Percentiles rank a stretch among this genome's conserved stretches.
Conservation (phyloP, 2,113 vertebrate genomes). For the Nothobranchius furzeri region DNA sequence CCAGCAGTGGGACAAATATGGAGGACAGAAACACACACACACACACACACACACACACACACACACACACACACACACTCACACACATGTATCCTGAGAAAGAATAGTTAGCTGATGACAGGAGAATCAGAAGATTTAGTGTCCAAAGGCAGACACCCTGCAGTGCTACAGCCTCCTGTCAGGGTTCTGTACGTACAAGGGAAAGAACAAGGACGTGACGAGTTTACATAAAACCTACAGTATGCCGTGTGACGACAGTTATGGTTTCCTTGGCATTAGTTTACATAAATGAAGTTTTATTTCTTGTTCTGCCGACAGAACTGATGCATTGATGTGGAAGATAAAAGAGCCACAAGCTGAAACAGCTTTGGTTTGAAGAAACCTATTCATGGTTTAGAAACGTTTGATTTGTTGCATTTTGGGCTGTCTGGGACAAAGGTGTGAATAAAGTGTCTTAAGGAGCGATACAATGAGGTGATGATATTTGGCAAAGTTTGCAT, state of each 20-base stretch:
- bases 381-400: neutral
- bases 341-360: neutral
- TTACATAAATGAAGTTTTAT: constrained; percentile 1
- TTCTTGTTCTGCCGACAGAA: constrained; percentile 5
- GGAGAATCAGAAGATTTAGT: constrained; percentile 41
- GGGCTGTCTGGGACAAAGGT: too few relatives aligned
- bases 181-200: constrained; percentile 4
- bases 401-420: too few relatives aligned
- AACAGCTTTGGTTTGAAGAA: neutral
- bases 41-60: neutral
- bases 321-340: neutral
- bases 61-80: neutral
- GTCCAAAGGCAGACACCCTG: constrained; percentile 10
- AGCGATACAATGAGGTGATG: neutral
- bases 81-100: neutral
- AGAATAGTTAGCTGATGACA: neutral
- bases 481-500: neutral
- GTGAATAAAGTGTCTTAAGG: too few relatives aligned
- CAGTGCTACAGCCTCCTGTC: constrained; percentile 14
- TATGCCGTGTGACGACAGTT: neutral
- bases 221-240: constrained; percentile 21
- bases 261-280: constrained; percentile 34
- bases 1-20: constrained; percentile 39
- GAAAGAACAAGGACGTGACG: constrained; percentile 2
- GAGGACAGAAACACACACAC: constrained; percentile 14